A percentile compares a stretch with the other conserved stretches of the same genome.
Evolutionary conservation across 2,888 invertebrate genomes (phyloP).

Genomic region (Cacoxenus indagator): DNA sequence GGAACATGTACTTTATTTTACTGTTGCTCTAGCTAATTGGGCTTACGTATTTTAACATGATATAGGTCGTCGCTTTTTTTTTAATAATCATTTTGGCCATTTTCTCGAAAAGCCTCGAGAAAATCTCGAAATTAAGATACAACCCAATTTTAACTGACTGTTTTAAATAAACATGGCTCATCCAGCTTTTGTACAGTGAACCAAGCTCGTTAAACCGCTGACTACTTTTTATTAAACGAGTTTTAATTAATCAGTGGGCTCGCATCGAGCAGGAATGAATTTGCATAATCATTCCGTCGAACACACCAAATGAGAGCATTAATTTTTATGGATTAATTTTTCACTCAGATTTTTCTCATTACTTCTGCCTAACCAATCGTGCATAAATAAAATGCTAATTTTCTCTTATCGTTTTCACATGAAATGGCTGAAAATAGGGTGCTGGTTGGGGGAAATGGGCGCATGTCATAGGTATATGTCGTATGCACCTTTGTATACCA

Average conservation of each 20-base stretch:
- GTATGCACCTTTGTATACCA: too few relatives aligned
- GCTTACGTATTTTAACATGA: too few relatives aligned
- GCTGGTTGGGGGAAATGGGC: too few relatives aligned
- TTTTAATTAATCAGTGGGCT: slow-evolving; percentile 44
- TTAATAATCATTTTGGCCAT: slow-evolving; percentile 37
- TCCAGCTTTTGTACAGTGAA: slow-evolving; percentile 7
- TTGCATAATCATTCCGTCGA: slow-evolving; percentile 35
- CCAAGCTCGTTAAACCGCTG: background rate
- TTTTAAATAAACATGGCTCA: background rate
- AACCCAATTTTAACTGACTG: slow-evolving; percentile 31
- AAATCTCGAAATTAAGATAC: slow-evolving; percentile 26
- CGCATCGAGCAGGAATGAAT: slow-evolving; percentile 41
- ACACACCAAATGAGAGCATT: too few relatives aligned
- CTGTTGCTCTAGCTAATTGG: too few relatives aligned
- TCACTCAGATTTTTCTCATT: too few relatives aligned
- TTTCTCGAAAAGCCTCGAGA: background rate
- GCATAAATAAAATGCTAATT: too few relatives aligned
- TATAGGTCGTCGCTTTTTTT: slow-evolving; percentile 48
- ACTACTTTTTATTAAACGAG: slow-evolving; percentile 42
- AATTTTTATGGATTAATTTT: background rate
- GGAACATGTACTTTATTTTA: too few relatives aligned
- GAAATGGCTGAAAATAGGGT: too few relatives aligned
- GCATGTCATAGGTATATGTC: too few relatives aligned
- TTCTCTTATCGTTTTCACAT: too few relatives aligned
- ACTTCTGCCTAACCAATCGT: slow-evolving; percentile 23